Base-by-base conservation (phyloP, 2,888 invertebrate species). In the Phaonia tiefii region DNA sequence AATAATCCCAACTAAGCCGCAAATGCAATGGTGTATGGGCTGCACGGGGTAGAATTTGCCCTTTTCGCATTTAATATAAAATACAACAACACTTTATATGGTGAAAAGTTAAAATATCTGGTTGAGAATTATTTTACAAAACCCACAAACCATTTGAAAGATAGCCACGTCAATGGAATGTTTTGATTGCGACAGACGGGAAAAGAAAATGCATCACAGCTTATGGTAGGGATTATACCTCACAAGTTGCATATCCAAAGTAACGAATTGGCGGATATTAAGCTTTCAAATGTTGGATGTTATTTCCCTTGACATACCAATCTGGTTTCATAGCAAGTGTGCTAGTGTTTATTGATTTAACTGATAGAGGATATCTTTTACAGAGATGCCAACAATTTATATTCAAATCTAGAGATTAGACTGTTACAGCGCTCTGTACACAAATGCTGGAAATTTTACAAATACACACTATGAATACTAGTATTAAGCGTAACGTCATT, bases 211-310 rank as follows among this genome's bases (percentile, higher is more conserved):
- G 37, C 69, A 80, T 80, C 76, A 80, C 42, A 63, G 76, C 72
- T 73, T 80, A 73, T 65, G 58, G 58, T 76, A n/a, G n/a, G 31
- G 3, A 3, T 31, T 3, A 3, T 31, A 80, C 72, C 73, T 69
- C 79, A 82, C 79, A 76, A 82, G 73, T 82, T 82, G 72, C 63
- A 82, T 73, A 79, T 79, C 65, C 65, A 75, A 73, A 78, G 69
- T 69, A 79, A 81, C 78, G 75, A 81, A 54, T 75, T 81, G 78
- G 67, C 81, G 79, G 72, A 79, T 71, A 81, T 81, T 72, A 81
- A 75, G 69, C 72, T 31, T 82, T 58, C 58, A 75, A 76, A 80
- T 69, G 63, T 63, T 56, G 56, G 72, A 80, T 56, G 69, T 73
- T 73, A 63, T 72, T n/a, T n/a, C n/a, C n/a, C n/a, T n/a, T n/a